Evolutionary conservation across 2,113 vertebrate species (phyloP).

Genomic region (Poecilia latipinna): DNA sequence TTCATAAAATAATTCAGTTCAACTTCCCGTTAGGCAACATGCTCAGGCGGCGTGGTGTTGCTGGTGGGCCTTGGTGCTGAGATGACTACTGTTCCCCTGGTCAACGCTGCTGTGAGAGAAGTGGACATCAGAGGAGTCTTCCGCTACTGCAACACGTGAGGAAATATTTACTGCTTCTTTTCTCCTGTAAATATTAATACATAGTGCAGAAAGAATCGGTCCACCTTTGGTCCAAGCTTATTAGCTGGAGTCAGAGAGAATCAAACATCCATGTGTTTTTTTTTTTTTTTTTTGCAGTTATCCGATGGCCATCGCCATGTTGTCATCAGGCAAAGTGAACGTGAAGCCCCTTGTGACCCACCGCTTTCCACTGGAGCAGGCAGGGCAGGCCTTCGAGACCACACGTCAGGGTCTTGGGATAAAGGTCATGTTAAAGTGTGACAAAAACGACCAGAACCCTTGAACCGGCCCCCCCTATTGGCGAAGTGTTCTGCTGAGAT

Average conservation of each 20-base stretch:
- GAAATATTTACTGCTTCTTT: not conserved
- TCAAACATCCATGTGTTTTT: conserved; percentile 2
- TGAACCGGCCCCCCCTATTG: conserved; percentile 63
- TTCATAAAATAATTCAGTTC: not conserved
- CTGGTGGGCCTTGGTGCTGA: conserved; percentile 88
- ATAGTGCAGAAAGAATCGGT: not conserved
- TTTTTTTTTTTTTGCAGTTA: conserved; percentile 82
- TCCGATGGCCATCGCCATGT: conserved; percentile 92
- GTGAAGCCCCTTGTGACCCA: conserved; percentile 93
- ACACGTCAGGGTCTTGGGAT: conserved; percentile 87
- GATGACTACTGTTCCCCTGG: conserved; percentile 85
- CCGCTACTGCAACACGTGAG: conserved; percentile 98
- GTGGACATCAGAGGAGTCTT: conserved; percentile 95
- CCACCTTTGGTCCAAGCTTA: not conserved
- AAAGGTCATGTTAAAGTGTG: conserved; percentile 98
- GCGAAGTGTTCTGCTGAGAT: conserved; percentile 2
- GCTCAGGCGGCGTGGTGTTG: conserved; percentile 89
- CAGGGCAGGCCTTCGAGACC: conserved; percentile 90
- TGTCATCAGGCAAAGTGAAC: conserved; percentile 88
- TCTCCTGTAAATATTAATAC: not conserved
- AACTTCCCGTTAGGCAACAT: conserved; percentile 82
- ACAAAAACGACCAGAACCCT: conserved; percentile 86
- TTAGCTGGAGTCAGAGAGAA: not conserved
- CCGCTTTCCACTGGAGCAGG: conserved; percentile 93
- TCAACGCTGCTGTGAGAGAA: conserved; percentile 85